Evolutionary conservation across 2,797 vertebrate genomes (phyloP).

Genomic region (Argya squamiceps): DNA sequence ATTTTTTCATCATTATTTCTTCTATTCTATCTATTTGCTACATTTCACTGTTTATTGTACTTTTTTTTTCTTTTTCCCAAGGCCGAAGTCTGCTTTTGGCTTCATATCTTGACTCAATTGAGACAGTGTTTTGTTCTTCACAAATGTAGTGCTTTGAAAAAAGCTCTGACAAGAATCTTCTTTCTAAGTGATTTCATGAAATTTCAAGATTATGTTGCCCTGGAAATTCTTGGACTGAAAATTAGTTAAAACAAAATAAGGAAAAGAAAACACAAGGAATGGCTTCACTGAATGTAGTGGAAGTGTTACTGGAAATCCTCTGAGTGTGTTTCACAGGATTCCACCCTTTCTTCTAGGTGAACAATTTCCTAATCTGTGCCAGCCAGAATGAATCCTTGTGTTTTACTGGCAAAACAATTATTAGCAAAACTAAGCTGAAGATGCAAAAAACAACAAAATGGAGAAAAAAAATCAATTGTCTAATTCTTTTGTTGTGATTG

Average conservation of each 20-base stretch:
- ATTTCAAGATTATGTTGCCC: neutral
- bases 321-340: accelerated
- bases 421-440: neutral
- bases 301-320: neutral
- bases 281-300: accelerated
- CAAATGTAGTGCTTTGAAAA: neutral
- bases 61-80: neutral
- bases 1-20: neutral
- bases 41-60: neutral
- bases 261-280: neutral
- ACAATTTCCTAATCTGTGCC: neutral
- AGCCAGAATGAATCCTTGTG: neutral
- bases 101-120: neutral
- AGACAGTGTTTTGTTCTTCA: neutral
- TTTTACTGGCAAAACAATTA: neutral
- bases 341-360: neutral
- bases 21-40: neutral
- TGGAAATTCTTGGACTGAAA: neutral
- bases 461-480: neutral
- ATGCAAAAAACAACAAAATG: neutral
- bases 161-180: neutral
- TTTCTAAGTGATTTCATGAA: neutral
- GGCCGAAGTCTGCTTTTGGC: neutral
- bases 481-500: neutral
- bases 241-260: neutral